These are phyloP conservation scores for Numenius phaeopus DNA, from an alignment of 2,797 vertebrate genomes.

Conservation along the genomic window DNA sequence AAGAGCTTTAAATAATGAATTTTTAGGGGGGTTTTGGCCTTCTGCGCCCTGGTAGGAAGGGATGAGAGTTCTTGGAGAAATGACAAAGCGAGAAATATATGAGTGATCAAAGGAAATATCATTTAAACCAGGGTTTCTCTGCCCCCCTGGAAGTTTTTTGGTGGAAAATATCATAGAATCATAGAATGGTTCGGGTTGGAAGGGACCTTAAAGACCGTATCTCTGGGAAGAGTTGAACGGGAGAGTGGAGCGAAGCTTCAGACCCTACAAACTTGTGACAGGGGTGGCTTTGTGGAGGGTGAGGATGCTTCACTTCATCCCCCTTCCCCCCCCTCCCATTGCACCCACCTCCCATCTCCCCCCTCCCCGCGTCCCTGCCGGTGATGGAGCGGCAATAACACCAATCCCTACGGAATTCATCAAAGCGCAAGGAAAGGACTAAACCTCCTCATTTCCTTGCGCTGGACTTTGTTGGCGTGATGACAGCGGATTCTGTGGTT, in stretches of 20 bases:
- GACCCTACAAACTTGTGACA: neutral
- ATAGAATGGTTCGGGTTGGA: no score
- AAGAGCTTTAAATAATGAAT: neutral
- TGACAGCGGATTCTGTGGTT: neutral
- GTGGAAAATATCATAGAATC: neutral
- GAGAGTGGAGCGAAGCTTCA: neutral
- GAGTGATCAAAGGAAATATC: neutral
- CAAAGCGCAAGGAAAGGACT: neutral
- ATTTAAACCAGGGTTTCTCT: neutral
- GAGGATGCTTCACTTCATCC: neutral
- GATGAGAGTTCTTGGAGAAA: neutral
- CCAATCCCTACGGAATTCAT: neutral
- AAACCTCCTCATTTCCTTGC: conserved; percentile 25
- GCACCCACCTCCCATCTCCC: neutral
- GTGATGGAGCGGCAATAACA: neutral
- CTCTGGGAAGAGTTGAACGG: no score
- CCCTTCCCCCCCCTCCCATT: neutral
- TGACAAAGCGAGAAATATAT: rapidly evolving
- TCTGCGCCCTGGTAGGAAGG: neutral
- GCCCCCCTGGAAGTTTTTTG: neutral
- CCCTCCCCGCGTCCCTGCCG: rapidly evolving
- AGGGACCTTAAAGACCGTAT: no score
- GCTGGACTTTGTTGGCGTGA: conserved; percentile 19
- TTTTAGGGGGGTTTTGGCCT: neutral
- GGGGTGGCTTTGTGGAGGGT: neutral